Conservation (phyloP, 2,888 invertebrate species). For the Emmelina monodactyla region DNA sequence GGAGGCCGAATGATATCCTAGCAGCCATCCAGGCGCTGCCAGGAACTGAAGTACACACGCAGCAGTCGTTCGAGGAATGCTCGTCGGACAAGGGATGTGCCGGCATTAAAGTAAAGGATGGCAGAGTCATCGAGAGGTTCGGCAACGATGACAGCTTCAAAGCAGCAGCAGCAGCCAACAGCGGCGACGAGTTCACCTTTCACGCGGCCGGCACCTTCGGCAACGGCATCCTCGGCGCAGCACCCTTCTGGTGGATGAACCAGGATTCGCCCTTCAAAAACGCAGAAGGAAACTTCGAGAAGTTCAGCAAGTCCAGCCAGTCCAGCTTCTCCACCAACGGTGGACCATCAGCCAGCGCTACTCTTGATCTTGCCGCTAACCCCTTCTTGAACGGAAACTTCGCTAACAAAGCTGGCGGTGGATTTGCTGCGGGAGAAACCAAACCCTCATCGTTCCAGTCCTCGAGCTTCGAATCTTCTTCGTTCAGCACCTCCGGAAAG, state of each 20-base stretch:
- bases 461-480: slow-evolving; percentile 33
- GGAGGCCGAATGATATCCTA: slow-evolving; percentile 32
- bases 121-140: slow-evolving; percentile 41
- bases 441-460: slow-evolving; percentile 21
- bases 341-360: slow-evolving; percentile 19
- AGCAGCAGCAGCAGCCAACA: slow-evolving; percentile 32
- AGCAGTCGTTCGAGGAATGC: slow-evolving; percentile 50
- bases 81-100: slow-evolving; percentile 52
- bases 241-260: slow-evolving; percentile 70
- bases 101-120: slow-evolving; percentile 54
- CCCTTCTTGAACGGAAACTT: slow-evolving; percentile 41
- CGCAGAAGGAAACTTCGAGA: slow-evolving; percentile 35
- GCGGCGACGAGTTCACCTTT: slow-evolving; percentile 41
- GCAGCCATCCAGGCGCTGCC: slow-evolving; percentile 37
- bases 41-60: slow-evolving; percentile 42
- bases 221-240: slow-evolving; percentile 34
- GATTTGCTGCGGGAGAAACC: slow-evolving; percentile 10
- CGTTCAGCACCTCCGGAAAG: slow-evolving; percentile 30
- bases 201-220: slow-evolving; percentile 36
- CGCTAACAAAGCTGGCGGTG: slow-evolving; percentile 23
- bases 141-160: slow-evolving; percentile 47
- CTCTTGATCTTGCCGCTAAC: slow-evolving; percentile 27
- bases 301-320: slow-evolving; percentile 40
- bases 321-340: slow-evolving; percentile 23
- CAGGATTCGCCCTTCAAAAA: slow-evolving; percentile 66